Evolutionary conservation across 2,888 invertebrate genomes (phyloP).

Genomic region (Parnassius apollo): DNA sequence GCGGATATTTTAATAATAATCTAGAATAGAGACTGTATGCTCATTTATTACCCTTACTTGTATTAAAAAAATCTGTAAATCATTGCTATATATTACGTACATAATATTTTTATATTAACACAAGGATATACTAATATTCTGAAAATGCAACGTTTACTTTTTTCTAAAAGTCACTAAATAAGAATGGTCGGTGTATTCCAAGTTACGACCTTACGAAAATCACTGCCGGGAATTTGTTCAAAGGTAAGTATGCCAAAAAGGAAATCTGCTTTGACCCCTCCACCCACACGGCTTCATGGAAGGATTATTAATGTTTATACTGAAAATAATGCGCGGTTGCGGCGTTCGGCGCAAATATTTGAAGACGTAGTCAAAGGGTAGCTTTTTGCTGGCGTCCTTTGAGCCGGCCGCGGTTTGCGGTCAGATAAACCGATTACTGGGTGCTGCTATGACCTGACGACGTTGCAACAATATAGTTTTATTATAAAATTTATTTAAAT

Average conservation of each 20-base stretch:
- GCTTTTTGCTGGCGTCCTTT: constrained; percentile 73
- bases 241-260: constrained; percentile 38
- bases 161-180: too few species aligned
- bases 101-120: too few species aligned
- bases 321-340: constrained; percentile 75
- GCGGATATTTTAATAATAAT: too few species aligned
- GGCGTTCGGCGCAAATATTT: constrained; percentile 75
- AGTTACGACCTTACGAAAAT: constrained; percentile 10
- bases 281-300: constrained; percentile 46
- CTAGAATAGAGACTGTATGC: too few species aligned
- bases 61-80: too few species aligned
- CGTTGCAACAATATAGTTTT: constrained; percentile 24
- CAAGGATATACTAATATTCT: too few species aligned
- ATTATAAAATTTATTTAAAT: not conserved
- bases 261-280: constrained; percentile 56
- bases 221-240: constrained; percentile 10
- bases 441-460: constrained; percentile 29
- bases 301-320: constrained; percentile 76
- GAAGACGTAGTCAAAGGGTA: constrained; percentile 73
- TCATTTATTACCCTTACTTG: too few species aligned
- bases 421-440: constrained; percentile 71
- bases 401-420: constrained; percentile 65
- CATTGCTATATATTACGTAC: too few species aligned
- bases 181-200: not conserved
- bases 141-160: too few species aligned